These are phyloP conservation scores for Epinotia ramella DNA, from an alignment of 2,888 invertebrate species.

Conservation along the genomic window DNA sequence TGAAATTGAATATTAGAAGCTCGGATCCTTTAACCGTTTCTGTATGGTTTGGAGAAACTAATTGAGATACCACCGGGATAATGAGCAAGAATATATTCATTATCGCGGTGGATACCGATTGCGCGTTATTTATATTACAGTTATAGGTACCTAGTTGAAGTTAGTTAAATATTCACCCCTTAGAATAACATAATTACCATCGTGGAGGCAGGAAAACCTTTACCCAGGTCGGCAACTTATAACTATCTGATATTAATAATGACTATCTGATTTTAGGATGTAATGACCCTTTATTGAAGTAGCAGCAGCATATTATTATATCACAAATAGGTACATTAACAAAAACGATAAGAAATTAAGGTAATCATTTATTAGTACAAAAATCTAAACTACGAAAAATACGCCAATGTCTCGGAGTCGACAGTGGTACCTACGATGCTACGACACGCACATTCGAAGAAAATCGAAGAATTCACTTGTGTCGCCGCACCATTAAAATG, in stretches of 20 bases:
- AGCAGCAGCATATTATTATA: too few species aligned
- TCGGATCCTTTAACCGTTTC: neutral
- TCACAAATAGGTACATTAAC: too few species aligned
- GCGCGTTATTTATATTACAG: neutral
- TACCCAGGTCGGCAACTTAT: neutral
- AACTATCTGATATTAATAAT: neutral
- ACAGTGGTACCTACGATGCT: too few species aligned
- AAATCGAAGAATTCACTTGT: too few species aligned
- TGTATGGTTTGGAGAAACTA: neutral
- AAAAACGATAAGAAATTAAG: neutral
- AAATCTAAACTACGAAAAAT: too few species aligned
- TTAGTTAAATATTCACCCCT: neutral
- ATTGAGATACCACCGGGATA: neutral
- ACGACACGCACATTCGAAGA: too few species aligned
- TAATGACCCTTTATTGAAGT: neutral
- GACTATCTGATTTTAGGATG: neutral
- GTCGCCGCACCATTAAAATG: too few species aligned
- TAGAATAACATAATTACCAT: constrained; percentile 1
- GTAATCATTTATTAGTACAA: too few species aligned
- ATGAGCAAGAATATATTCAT: neutral
- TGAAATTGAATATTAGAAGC: too few species aligned
- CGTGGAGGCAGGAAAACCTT: neutral
- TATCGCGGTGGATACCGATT: neutral
- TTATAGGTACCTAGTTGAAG: neutral
- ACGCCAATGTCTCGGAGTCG: too few species aligned